phyloP scores from a whole-genome alignment of 2,888 invertebrate genomes.

The Tetragonisca angustula region DNA sequence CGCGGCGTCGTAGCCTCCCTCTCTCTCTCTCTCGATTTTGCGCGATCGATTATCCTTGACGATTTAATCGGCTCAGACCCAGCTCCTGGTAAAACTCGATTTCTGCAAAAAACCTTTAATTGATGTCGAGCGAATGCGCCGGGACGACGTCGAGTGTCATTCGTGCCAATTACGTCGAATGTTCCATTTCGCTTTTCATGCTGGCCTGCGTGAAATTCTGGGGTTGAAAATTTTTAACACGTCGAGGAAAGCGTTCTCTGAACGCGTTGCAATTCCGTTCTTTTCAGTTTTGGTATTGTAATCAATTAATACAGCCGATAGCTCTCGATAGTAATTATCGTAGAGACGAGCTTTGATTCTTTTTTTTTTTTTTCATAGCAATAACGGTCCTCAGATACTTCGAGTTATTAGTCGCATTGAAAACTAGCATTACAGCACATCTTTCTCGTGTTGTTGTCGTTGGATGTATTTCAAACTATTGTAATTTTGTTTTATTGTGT shows the following conservation, averaged over 20 bases:
- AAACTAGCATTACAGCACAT: too few species aligned
- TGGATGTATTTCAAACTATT: too few species aligned
- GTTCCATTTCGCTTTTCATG: background rate
- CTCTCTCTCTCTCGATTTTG: background rate
- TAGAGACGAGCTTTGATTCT: too few species aligned
- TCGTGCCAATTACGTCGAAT: background rate
- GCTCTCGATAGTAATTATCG: too few species aligned
- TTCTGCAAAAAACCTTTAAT: background rate
- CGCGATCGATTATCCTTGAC: conserved; percentile 8
- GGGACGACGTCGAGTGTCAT: background rate
- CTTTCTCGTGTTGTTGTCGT: too few species aligned
- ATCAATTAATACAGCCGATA: too few species aligned
- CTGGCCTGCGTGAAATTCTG: background rate
- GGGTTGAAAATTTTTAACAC: background rate
- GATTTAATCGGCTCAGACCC: background rate
- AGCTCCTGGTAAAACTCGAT: background rate
- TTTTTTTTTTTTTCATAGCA: too few species aligned
- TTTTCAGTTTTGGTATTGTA: background rate
- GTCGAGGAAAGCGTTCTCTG: too few species aligned
- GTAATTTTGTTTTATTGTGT: too few species aligned
- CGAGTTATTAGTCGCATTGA: too few species aligned
- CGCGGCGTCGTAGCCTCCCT: background rate
- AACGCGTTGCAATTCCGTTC: too few species aligned
- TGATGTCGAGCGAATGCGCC: background rate
- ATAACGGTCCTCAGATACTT: too few species aligned